Conservation (phyloP, 2,113 vertebrate genomes). For the Zapus hudsonius region DNA sequence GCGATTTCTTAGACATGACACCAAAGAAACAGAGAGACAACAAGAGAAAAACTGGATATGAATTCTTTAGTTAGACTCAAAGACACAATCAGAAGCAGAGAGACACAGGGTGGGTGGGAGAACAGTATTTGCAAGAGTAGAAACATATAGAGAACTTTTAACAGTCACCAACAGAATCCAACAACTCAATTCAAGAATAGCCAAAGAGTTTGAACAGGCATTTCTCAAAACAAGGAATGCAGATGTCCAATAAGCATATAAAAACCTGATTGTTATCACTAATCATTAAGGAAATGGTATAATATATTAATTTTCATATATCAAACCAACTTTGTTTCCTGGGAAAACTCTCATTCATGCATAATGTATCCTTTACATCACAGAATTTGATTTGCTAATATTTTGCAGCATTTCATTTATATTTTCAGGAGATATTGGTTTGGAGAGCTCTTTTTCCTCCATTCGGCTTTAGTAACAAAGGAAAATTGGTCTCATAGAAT, state of each 20-base stretch:
- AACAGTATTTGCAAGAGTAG: neutral
- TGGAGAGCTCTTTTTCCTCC: neutral
- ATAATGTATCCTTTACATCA: neutral
- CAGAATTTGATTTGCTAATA: neutral
- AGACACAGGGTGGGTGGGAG: neutral
- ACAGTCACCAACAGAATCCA: neutral
- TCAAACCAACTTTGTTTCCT: conserved; percentile 4
- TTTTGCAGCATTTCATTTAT: conserved; percentile 4
- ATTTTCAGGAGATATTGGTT: neutral
- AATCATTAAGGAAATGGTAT: neutral
- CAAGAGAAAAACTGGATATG: neutral
- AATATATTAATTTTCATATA: neutral
- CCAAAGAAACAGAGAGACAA: neutral
- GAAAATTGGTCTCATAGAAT: neutral
- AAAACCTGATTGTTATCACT: neutral
- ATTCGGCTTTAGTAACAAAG: neutral
- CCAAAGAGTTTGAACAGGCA: neutral
- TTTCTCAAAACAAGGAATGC: neutral
- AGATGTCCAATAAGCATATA: neutral
- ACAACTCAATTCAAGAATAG: neutral
- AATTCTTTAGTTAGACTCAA: neutral
- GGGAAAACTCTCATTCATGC: neutral
- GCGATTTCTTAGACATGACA: neutral
- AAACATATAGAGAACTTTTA: neutral
- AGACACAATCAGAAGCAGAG: neutral